Conservation (phyloP, 2,888 invertebrate genomes). For the Eupithecia pulchellata region DNA sequence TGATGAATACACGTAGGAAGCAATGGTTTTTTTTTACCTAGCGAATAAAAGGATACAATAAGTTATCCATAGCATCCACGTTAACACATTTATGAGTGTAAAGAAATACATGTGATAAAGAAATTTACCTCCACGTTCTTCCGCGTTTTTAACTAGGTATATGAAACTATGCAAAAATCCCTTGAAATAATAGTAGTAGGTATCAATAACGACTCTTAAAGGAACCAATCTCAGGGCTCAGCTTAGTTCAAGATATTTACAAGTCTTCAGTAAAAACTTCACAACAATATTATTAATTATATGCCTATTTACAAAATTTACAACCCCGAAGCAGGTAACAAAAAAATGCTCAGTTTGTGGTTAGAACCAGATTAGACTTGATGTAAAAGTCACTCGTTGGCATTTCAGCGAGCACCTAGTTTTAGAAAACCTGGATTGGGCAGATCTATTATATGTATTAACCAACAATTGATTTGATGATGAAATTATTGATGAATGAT, state of each 20-base stretch:
- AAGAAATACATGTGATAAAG: too few species aligned
- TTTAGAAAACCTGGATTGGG: neutral
- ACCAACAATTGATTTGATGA: neutral
- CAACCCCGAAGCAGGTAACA: neutral
- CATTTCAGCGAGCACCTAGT: neutral
- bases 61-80: too few species aligned
- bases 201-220: neutral
- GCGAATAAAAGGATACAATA: too few species aligned
- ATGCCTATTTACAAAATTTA: neutral
- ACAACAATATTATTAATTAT: too few species aligned
- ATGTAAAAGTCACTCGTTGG: neutral
- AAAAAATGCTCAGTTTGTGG: neutral
- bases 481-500: neutral
- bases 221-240: neutral
- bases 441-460: neutral
- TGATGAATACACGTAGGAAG: too few species aligned
- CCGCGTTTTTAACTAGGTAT: neutral
- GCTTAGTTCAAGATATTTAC: neutral
- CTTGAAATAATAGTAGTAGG: neutral
- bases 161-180: neutral
- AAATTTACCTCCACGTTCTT: too few species aligned
- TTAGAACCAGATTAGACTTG: neutral
- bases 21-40: too few species aligned
- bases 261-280: neutral
- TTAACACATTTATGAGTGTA: too few species aligned